Evolutionary conservation across 2,797 vertebrate genomes (phyloP), one percentile per base, ranked within the genome.

Genomic region (Poecilia wingei): DNA sequence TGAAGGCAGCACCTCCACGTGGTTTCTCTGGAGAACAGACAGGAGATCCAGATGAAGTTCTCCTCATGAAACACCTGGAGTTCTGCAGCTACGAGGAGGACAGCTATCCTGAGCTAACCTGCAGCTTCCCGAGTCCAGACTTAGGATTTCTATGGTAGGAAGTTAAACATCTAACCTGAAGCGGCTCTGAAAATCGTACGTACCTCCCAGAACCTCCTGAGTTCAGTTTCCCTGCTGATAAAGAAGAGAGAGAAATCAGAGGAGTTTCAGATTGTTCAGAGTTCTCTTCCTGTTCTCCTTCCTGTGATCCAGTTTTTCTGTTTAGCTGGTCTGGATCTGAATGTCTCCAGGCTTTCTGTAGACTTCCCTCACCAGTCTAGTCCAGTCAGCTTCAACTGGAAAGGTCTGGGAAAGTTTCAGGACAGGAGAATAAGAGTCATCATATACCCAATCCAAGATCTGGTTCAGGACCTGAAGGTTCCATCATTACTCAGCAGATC

Each of bases 151-250:
- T 68, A 16, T 22, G 20, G 61, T 66, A 9, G n/a, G n/a, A n/a
- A 14, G 59, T 22, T 66, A 39, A 66, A 66, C 33, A 22, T 39
- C 22, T 46, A 14, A 46, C 13, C 41, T 46, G 43, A 28, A 46
- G 14, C 13, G 2, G 28, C 57, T 16, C 28, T 31, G 28, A 72
- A 14, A 72, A 33, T 3, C 16, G 3, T 8, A 47, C 43, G 8
- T 28, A 72, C 71, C 71, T n/a, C 25, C 7, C 47, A 39, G 4
- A 51, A 28, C 47, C n/a, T 36, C 33, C 31, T 61, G 59, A 36
- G 6, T 31, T 51, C 47, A 72, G 71, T 72, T 72, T 72, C 90
- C 90, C 84, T 86, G 87, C 82, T 88, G 82, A 36, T 33, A 73
- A 1, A 51, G 46, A 20, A 51, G 47, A 72, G n/a, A 86, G 66